Evolutionary conservation across 1,140 invertebrate species (phyloP), one percentile per base, ranked within the genome.

Genomic region (Dysdera silvatica): DNA sequence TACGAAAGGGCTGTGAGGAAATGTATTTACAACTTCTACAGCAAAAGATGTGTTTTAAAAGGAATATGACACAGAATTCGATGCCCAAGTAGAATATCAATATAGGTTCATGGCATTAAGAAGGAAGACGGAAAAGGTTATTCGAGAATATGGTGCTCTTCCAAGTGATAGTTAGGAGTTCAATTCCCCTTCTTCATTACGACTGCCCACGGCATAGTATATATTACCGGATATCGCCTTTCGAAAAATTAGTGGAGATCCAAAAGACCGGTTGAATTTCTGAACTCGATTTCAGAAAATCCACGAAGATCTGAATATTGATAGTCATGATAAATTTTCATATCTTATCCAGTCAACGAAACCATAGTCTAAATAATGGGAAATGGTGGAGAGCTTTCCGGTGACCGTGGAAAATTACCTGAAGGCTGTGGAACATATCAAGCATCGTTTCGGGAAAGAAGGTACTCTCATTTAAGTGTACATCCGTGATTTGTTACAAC

Each of bases 331-430:
- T 52, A 52, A 52, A 52, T 52, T 52, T 52, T 32, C 31, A 32
- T 52, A 52, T 52, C 23, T 52, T 4, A 52, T 52, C 35, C 49
- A 52, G 18, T 52, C 29, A 8, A 52, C 49, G 20, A 52, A 31
- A 31, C 4, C 20, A 4, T 32, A 52, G 8, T 52, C 49, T 20
- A 32, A 52, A 52, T 28, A 8, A 6, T 32, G 49, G 29, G 49
- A 45, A 20, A 14, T 45, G 6, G 18, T 45, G 6, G 43, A 52
- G 35, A 32, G 29, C 12, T 52, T 52, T 52, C 29, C 49, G 18
- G 20, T 52, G 10, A 52, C 49, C 4, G 20, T 20, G 5, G 49
- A 52, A 52, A 52, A 31, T 23, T 52, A 32, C 35, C 29, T 32
- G 31, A 37, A 37, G 12, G 52, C 52, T 7, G 40, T 54, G 26